Conservation (phyloP, 1,140 invertebrate species). For the Armadillidium nasatum region DNA sequence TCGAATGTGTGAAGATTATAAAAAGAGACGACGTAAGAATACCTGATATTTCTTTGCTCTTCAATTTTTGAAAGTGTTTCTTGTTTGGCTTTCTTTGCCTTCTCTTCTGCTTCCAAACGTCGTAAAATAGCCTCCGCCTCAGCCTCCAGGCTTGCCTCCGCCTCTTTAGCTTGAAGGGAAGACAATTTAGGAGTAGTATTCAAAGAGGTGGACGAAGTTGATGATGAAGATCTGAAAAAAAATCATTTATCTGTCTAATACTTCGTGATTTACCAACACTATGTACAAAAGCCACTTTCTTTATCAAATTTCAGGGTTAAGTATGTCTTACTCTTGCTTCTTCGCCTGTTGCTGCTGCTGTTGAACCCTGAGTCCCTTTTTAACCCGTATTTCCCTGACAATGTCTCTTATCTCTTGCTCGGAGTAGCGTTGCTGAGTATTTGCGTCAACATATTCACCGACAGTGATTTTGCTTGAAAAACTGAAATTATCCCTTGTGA, state of each 20-base stretch:
- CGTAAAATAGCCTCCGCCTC: slow-evolving; percentile 38
- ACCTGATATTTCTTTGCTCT: slow-evolving; percentile 38
- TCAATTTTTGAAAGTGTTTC: slow-evolving; percentile 34
- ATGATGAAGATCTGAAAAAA: too few species aligned
- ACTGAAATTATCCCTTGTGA: slow-evolving; percentile 81
- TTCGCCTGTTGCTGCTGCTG: slow-evolving; percentile 23
- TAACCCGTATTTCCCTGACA: slow-evolving; percentile 34
- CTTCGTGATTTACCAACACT: too few species aligned
- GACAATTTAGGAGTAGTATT: background rate
- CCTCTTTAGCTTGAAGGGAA: slow-evolving; percentile 17
- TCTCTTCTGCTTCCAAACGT: slow-evolving; percentile 36
- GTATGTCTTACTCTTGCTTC: background rate
- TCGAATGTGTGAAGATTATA: background rate
- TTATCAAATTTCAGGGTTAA: too few species aligned
- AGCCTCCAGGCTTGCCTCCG: slow-evolving; percentile 31
- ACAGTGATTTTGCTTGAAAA: slow-evolving; percentile 82
- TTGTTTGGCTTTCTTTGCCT: slow-evolving; percentile 34
- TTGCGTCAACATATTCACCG: slow-evolving; percentile 71
- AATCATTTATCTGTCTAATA: too few species aligned
- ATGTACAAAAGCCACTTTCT: too few species aligned
- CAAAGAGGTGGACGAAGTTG: background rate
- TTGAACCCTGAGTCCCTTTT: slow-evolving; percentile 36
- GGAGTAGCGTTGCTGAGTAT: slow-evolving; percentile 28
- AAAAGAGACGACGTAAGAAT: background rate
- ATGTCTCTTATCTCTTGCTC: slow-evolving; percentile 34